These are phyloP conservation scores for Hypsopygia costalis DNA, from an alignment of 2,888 invertebrate species.

Conservation along the genomic window DNA sequence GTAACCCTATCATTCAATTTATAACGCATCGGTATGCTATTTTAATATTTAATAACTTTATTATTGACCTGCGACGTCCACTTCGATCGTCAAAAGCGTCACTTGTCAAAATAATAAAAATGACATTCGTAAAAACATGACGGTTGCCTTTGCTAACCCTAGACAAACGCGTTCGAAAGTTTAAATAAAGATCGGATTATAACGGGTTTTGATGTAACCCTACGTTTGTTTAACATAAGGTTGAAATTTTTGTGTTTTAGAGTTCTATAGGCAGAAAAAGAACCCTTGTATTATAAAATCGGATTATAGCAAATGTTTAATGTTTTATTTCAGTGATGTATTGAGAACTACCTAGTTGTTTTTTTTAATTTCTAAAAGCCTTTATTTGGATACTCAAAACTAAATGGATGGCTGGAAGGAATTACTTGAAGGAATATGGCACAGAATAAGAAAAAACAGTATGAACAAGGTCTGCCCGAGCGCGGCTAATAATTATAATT, in stretches of 20 bases:
- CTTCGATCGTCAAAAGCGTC: slow-evolving; percentile 31
- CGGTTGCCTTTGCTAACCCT: slow-evolving; percentile 49
- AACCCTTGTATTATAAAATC: no score
- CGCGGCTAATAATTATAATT: no score
- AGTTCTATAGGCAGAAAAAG: not conserved
- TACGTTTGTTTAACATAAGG: slow-evolving; percentile 11
- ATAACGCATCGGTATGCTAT: not conserved
- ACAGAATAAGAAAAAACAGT: no score
- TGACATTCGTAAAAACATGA: slow-evolving; percentile 51
- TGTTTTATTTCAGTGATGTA: no score
- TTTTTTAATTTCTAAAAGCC: no score
- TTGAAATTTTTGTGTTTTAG: not conserved
- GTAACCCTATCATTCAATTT: slow-evolving; percentile 1
- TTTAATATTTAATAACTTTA: slow-evolving; percentile 18
- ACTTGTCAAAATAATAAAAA: slow-evolving; percentile 61
- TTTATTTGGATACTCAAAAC: no score
- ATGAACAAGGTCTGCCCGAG: no score
- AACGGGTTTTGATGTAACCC: slow-evolving; percentile 40
- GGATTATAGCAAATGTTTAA: no score
- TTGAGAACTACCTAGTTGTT: no score
- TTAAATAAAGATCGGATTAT: slow-evolving; percentile 48
- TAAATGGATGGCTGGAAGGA: no score
- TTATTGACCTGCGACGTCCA: slow-evolving; percentile 21
- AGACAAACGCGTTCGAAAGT: slow-evolving; percentile 45
- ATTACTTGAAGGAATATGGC: no score